Base-by-base conservation (phyloP, 2,797 vertebrate genomes). In the Denticeps clupeoides region DNA sequence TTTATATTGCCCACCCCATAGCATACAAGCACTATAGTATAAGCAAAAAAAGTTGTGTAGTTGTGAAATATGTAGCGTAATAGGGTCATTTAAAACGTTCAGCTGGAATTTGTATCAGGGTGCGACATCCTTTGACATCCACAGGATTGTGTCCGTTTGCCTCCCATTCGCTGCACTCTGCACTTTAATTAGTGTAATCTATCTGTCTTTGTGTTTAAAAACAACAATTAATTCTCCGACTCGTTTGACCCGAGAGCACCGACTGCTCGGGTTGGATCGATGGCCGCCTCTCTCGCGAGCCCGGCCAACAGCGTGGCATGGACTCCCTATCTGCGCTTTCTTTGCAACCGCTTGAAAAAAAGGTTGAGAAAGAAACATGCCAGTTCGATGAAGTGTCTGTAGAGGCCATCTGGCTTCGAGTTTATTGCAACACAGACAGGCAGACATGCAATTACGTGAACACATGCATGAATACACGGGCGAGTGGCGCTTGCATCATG, bases 381-480 rank as follows among this genome's bases (percentile, higher is more conserved):
- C 35, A 53, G 41, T 33, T 42, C 31, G 49, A 38, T 43, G 25
- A 44, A 35, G 12, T 41, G 32, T 35, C 52, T 52, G 52, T 38
- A 52, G 19, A 21, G 41, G 19, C 58, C 24, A 41, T 46, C 55
- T 51, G 37, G 43, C 41, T 10, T 7, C 19, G 21, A 29, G 22
- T 26, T 24, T 25, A 1, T 24, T 25, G 7, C 25, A 5, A 6
- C 16, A 3, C 32, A 26, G 32, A 40, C 32, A 23, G 28, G 12
- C 7, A 43, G 26, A 32, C 22, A 16, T 15, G 44, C 31, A 13
- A 28, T 45, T 13, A 26, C 28, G 26, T 31, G 25, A 9, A 23
- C 37, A 12, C 1, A 24, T 3, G 41, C 2, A n/a, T 38, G 31
- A 26, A 11, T 16, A 22, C 11, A 29, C 7, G 43, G 25, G 25